phyloP scores from a whole-genome alignment of 2,888 invertebrate genomes.

The Exephanes ischioxanthus region DNA sequence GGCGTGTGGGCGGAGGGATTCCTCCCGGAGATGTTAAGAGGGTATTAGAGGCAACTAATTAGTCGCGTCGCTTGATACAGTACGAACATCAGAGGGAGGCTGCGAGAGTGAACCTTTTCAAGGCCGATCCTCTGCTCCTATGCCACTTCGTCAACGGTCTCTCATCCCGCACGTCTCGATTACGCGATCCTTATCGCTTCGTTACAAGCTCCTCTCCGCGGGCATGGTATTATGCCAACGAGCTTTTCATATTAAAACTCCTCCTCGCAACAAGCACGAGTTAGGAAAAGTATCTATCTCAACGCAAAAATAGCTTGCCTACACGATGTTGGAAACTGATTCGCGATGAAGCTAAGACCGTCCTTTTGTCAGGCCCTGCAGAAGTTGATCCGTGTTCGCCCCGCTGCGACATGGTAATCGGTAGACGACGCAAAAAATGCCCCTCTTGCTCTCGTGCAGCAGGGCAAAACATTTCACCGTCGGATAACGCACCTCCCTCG shows the following conservation, averaged over 20 bases:
- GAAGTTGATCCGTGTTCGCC: conserved; percentile 32
- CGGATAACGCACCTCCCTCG: conserved; percentile 31
- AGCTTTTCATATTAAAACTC: conserved; percentile 1
- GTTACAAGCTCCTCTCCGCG: neutral
- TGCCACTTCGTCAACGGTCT: neutral
- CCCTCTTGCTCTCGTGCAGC: conserved; percentile 27
- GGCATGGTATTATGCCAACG: neutral
- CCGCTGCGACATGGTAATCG: conserved; percentile 41
- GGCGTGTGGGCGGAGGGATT: neutral
- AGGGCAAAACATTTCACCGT: neutral
- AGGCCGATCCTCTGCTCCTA: neutral
- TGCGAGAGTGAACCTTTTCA: conserved; percentile 17
- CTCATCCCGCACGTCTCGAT: neutral
- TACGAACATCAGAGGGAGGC: conserved; percentile 17
- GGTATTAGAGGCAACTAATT: conserved; percentile 45
- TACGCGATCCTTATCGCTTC: conserved; percentile 6
- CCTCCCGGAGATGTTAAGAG: conserved; percentile 6
- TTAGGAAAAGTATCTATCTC: neutral
- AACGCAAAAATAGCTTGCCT: neutral
- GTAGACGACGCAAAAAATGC: conserved; percentile 53
- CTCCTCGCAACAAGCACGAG: neutral
- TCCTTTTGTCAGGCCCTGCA: conserved; percentile 6
- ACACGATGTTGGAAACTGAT: conserved; percentile 30
- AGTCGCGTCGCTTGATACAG: conserved; percentile 38
- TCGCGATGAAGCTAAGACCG: conserved; percentile 55